Conservation (phyloP, 2,113 vertebrate genomes). For the Synchiropus splendidus region DNA sequence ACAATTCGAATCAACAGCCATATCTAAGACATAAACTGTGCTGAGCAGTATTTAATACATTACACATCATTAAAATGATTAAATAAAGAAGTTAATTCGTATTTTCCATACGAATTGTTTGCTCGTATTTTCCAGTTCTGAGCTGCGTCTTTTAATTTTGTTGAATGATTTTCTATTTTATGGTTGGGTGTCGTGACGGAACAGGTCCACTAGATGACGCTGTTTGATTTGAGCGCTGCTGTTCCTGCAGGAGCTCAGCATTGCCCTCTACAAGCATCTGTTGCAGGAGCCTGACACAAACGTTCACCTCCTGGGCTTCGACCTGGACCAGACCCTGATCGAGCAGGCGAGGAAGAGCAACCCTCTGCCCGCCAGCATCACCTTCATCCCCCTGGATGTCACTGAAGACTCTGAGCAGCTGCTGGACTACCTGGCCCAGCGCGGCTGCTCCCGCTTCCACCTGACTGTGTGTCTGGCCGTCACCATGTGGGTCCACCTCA, state of each 20-base stretch:
- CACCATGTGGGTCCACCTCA: conserved; percentile 96
- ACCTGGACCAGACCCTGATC: conserved; percentile 78
- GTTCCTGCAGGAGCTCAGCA: conserved; percentile 75
- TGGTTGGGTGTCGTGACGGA: conserved; percentile 9
- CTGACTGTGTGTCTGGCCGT: conserved; percentile 82
- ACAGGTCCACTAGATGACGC: neutral
- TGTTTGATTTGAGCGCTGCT: no score
- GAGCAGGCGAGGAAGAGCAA: conserved; percentile 70
- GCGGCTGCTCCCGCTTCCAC: conserved; percentile 69
- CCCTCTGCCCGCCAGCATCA: conserved; percentile 70
- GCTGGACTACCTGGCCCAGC: conserved; percentile 60
- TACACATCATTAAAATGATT: no score
- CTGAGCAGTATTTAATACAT: no score
- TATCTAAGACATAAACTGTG: no score
- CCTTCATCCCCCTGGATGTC: conserved; percentile 78
- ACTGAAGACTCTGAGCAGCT: conserved; percentile 60
- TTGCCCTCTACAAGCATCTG: conserved; percentile 81
- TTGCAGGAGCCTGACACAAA: conserved; percentile 18
- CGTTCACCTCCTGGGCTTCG: conserved; percentile 78
- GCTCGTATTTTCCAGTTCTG: no score
- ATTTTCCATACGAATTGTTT: no score
- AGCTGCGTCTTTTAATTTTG: no score
- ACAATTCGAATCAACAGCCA: no score
- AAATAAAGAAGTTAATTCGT: no score
- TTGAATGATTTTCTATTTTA: neutral